Evolutionary conservation across 2,888 invertebrate genomes (phyloP), one percentile per base, ranked within the genome.

Genomic region (Drosophila setosimentum): DNA sequence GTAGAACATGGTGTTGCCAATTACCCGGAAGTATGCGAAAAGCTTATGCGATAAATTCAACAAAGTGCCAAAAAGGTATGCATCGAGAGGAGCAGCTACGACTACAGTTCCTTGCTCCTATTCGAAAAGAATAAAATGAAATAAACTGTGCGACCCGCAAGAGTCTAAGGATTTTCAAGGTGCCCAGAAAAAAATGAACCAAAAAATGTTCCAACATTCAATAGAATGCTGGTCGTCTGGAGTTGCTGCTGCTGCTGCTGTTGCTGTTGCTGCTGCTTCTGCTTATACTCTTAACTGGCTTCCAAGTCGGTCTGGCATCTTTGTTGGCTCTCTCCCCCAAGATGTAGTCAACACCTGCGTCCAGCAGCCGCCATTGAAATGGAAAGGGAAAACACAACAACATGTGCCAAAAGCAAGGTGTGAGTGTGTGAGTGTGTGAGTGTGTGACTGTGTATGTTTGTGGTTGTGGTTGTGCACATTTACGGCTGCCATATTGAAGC

Each of bases 21-120:
- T 89, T 89, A 89, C 91, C 84, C 90, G 84, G 89, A 89, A 90
- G 89, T 89, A 88, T 91, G 91, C 89, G 84, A 86, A 89, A 88
- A 91, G 88, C 89, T 90, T 86, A 91, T 87, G 90, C 90, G 90
- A 87, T 89, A 89, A 89, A 89, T 89, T 89, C 88, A 81, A 74
- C 77, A 89, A 89, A 89, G 90, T 89, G 91, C 83, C 91, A 90
- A 81, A 89, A 90, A 83, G 90, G 90, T 87, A 87, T 90, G 90
- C 90, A 87, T 66, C 73, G 82, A 69, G 72, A 50, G 62, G 13
- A 62, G 71, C 67, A 50, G 60, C 55, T 29, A 21, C 53, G 45
- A 18, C 49, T 49, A 50, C 29, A 50, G 57, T 29, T 35, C 37
- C 59, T 54, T 32, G 35, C 37, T 45, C 49, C 51, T 54, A 54